Base-by-base conservation (phyloP, 2,797 vertebrate genomes). In the Gobionotothen gibberifrons region DNA sequence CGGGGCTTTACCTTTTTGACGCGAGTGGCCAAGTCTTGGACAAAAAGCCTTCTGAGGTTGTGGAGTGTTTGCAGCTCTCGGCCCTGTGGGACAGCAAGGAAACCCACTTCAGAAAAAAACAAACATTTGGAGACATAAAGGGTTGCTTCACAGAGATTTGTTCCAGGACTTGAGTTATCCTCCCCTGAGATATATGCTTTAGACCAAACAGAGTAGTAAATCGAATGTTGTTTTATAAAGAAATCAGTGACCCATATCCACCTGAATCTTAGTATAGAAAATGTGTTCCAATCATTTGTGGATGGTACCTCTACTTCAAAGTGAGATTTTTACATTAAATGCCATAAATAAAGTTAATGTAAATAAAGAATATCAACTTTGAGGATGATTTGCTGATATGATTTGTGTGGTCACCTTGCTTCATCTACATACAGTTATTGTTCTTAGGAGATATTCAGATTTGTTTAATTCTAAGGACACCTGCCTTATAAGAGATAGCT, bases 1-100 rank as follows among this genome's bases (percentile, higher is more conserved):
- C 21, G 19, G 39, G 4, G 59, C 12, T 44, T 64, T 87, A 99
- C 98, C 96, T 98, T 98, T 93, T 97, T 98, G 76, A 99, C 94
- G 90, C 96, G 94, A 42, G 95, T 96, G 43, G 96, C 94, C 85
- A 98, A 89, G 94, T 99, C 97, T 66, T 97, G 96, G 89, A 99
- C 97, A 90, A 99, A 99, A 3, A 99, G 94, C 76, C 97, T 98
- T 79, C 98, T 94, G 74, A 99, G 96, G 84, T 96, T 98, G 86
- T 99, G 98, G 42, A 99, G 93, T 16, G 96, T 99, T 93, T 99
- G 97, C 81, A 99, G 97, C 89, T 99, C 98, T 92, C 97, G 97
- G 58, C 96, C 96, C 97, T 99, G 78, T n/a, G 46, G 26, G 19
- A 51, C 17, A 17, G 3, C 9, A 54, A 44, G 16, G 17, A 40